Base-by-base conservation (phyloP, 2,113 vertebrate species). In the Coptodon bakossiorum region DNA sequence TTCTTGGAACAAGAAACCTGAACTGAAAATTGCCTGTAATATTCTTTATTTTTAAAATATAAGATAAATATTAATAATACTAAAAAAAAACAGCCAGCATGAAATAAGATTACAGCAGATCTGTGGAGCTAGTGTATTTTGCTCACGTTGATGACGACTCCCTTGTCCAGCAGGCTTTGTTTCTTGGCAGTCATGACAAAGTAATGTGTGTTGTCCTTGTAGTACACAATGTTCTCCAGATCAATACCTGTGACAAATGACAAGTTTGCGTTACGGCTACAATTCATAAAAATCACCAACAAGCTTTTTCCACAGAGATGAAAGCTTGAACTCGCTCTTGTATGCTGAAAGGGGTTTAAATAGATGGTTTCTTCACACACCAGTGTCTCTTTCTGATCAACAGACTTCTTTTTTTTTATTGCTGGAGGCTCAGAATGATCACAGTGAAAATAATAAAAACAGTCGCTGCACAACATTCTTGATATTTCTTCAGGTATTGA, bases 141-240 rank as follows among this genome's bases (percentile, higher is more conserved):
- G 96, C 98, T 36, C 96, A 99, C 99, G 1, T 97, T 96, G 27
- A 99, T 96, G 91, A 99, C 98, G 88, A 99, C 98, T 50, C 98
- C 98, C 93, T 99, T 99, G 89, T 99, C 98, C 89, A 99, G 95
- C 86, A 99, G 97, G 85, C 97, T 98, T 94, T 99, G 99, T 66
- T 99, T 99, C 95, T 99, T 99, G 80, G 98, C 99, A 2, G 99
- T 99, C 99, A 99, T 99, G 87, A 99, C 99, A 91, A 99, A 99
- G 94, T 99, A 99, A 92, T 99, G 99, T 0, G 99, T 99, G 92
- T 97, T 97, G 93, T 99, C 98, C 92, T 96, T 99, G 86, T 99
- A 99, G 95, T 99, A 99, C 83, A 99, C 99, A 71, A 99, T 99
- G 96, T 99, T 99, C 95, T 99, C 99, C 71, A 99, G 96, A 90